phyloP scores from a whole-genome alignment of 2,797 vertebrate species.

The Chloroceryle inda region DNA sequence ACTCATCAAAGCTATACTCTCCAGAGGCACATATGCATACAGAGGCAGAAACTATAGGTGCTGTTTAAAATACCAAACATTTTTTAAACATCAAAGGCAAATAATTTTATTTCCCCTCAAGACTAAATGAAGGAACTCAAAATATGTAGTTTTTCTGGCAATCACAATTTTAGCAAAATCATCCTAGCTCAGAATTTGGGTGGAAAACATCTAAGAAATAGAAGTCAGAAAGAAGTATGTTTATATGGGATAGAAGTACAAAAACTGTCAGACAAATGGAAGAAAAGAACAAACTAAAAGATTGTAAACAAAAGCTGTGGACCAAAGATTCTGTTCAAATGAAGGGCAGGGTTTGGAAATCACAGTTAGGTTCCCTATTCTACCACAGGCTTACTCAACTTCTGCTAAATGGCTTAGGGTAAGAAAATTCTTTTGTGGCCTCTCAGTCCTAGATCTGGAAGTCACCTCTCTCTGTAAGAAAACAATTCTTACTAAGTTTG shows the following conservation, averaged over 20 bases:
- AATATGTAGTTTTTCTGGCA: background rate
- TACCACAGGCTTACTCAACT: background rate
- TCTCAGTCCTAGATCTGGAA: background rate
- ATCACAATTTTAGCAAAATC: background rate
- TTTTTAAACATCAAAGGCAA: background rate
- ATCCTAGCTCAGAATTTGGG: background rate
- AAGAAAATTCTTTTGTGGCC: background rate
- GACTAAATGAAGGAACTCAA: background rate
- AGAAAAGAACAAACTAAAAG: background rate
- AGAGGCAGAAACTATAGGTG: background rate
- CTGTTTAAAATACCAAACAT: background rate
- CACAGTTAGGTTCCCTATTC: background rate
- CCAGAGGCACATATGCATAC: background rate
- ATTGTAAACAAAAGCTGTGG: background rate
- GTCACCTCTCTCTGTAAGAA: background rate
- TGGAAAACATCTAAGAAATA: background rate
- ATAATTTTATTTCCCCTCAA: slow-evolving; percentile 14
- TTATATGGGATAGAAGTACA: background rate
- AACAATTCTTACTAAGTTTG: background rate
- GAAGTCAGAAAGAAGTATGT: background rate
- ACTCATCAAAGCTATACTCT: background rate
- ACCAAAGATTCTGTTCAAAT: background rate
- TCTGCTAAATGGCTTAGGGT: background rate
- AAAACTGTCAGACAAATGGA: background rate
- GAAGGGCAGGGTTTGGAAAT: background rate